A percentile compares a stretch with the other conserved stretches of the same genome.
Evolutionary conservation across 2,888 invertebrate genomes (phyloP).

Genomic region (Zaprionus obscuricornis): DNA sequence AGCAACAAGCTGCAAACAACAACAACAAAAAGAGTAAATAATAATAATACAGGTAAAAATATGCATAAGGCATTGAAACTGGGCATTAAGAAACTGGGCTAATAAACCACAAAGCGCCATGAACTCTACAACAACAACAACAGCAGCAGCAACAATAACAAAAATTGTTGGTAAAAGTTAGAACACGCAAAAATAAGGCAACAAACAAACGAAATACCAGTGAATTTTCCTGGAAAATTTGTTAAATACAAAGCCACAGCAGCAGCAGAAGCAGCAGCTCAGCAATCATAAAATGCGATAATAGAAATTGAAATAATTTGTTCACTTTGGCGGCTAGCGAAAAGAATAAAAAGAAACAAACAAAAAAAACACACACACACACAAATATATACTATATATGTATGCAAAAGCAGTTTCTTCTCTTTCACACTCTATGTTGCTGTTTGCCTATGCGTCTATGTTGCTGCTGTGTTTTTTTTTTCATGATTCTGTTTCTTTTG

Average conservation of each 20-base stretch:
- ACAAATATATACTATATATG: too few species aligned
- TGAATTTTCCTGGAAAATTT: conserved; percentile 46
- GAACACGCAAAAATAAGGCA: conserved; percentile 32
- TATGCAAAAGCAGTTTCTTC: conserved; percentile 32
- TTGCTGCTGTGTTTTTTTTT: too few species aligned
- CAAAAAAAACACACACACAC: too few species aligned
- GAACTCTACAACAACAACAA: conserved; percentile 31
- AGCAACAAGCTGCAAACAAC: too few species aligned
- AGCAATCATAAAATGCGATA: conserved; percentile 75
- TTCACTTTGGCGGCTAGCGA: conserved; percentile 62
- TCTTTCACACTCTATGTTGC: not conserved
- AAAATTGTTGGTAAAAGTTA: too few species aligned
- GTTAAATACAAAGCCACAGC: conserved; percentile 42
- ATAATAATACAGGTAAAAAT: conserved; percentile 25
- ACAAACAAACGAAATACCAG: conserved; percentile 27
- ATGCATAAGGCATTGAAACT: conserved; percentile 32
- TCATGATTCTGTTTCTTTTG: not conserved
- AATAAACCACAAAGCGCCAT: conserved; percentile 63
- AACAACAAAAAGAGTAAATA: conserved; percentile 4
- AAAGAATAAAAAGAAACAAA: conserved; percentile 18
- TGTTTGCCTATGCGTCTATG: too few species aligned
- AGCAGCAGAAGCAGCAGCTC: conserved; percentile 19
- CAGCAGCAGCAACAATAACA: too few species aligned
- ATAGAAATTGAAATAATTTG: conserved; percentile 79
- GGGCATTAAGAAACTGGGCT: conserved; percentile 58